Percentiles rank a stretch among this genome's conserved stretches.
phyloP scores from a whole-genome alignment of 2,797 vertebrate genomes.

The Toxotes lorentzi region DNA sequence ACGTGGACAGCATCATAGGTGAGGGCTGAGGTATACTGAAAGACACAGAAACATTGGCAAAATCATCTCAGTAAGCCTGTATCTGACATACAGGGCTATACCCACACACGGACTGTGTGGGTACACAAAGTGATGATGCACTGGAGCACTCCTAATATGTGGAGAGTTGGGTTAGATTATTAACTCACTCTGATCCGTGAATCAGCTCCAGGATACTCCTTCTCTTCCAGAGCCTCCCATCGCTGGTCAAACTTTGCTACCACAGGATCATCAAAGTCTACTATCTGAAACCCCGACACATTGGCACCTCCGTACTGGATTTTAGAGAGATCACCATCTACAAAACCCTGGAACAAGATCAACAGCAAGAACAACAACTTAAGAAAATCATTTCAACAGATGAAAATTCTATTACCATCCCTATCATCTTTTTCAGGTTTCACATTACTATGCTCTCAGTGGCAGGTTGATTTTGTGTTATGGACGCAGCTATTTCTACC shows the following conservation, averaged over 20 bases:
- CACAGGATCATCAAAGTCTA: constrained; percentile 95
- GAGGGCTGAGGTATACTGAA: constrained; percentile 95
- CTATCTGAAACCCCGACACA: constrained; percentile 98
- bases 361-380: constrained; percentile 4
- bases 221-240: constrained; percentile 97
- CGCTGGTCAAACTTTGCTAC: constrained; percentile 97
- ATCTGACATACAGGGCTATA: not conserved
- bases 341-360: constrained; percentile 88
- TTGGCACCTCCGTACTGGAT: constrained; percentile 98
- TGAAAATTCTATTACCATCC: too few relatives aligned
- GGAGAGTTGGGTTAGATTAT: too few relatives aligned
- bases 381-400: not conserved
- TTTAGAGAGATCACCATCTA: constrained; percentile 96
- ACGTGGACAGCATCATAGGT: constrained; percentile 97
- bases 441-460: too few relatives aligned
- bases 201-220: constrained; percentile 96
- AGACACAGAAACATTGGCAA: constrained; percentile 34
- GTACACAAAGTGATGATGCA: too few relatives aligned
- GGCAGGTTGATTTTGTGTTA: too few relatives aligned
- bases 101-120: too few relatives aligned
- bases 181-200: constrained; percentile 86
- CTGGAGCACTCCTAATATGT: too few relatives aligned
- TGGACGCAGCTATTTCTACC: too few relatives aligned
- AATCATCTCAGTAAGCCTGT: not conserved
- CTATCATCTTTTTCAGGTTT: too few relatives aligned